Base-by-base conservation (phyloP, 2,888 invertebrate genomes). In the Cistogaster globosa region DNA sequence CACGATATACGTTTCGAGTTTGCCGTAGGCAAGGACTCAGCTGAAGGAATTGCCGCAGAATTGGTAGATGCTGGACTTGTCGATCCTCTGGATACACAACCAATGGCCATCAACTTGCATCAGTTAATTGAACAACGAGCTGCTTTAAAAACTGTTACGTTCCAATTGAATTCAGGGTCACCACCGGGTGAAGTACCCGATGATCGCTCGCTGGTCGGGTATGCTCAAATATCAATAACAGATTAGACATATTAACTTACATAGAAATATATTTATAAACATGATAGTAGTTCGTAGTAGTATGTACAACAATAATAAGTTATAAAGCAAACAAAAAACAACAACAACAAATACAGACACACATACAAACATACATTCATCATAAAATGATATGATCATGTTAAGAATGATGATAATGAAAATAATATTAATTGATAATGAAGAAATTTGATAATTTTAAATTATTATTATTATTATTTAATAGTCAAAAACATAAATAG, bases 1-100 rank as follows among this genome's bases (percentile, higher is more conserved):
- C 99, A 99, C 92, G 99, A 99, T 92, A 99, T 99, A 89, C 95
- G 98, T 88, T 99, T 99, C 93, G 99, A 99, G 93, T 99, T 97
- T 92, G 96, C 97, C 20, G 95, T 96, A 38, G 98, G 97, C 22
- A 96, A 97, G 92, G 97, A 97, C 91, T 95, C 96, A 0, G 94
- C 98, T 0, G 98, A 98, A 92, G 98, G 98, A 48, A 98, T 99
- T 76, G 97, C 99, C 2, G 94, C 96, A 11, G 99, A 99, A 93
- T 93, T 99, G 87, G 98, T 99, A 9, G 97, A 97, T 71, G 99
- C 99, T 9, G 98, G 98, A 2, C 94, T 99, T 14, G 98, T 99
- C 20, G 97, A 99, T 92, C 96, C 95, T 74, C 95, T 96, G 89
- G 99, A 99, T 93, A 96, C 98, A 88, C 94, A 95, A 57, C 97